Evolutionary conservation across 2,888 invertebrate species (phyloP).

Genomic region (Drosophila putrida): DNA sequence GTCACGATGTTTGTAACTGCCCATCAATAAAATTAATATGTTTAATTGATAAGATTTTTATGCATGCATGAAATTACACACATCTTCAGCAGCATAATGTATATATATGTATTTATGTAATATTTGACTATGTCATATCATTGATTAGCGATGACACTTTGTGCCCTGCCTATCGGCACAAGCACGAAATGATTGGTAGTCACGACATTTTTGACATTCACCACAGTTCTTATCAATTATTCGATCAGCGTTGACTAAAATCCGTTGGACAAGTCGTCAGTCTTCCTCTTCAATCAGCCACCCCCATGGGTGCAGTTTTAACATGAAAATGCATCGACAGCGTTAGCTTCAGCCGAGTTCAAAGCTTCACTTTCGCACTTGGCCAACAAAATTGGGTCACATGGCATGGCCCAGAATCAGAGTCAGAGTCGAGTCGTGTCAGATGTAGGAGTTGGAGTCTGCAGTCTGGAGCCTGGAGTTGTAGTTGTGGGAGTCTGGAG

Average conservation of each 20-base stretch:
- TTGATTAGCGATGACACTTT: background rate
- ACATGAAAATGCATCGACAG: slow-evolving; percentile 16
- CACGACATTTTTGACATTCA: background rate
- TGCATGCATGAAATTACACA: background rate
- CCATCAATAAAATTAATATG: slow-evolving; percentile 4
- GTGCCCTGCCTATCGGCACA: background rate
- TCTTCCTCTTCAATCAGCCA: background rate
- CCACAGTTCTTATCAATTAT: slow-evolving; percentile 1
- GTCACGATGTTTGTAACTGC: background rate
- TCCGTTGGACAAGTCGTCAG: background rate
- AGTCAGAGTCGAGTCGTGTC: slow-evolving; percentile 36
- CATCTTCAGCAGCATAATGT: too few relatives aligned
- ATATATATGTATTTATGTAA: background rate
- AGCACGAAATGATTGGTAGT: background rate
- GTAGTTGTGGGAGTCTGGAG: slow-evolving; percentile 16
- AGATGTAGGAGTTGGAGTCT: slow-evolving; percentile 21
- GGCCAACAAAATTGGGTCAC: slow-evolving; percentile 67
- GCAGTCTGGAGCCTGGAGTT: slow-evolving; percentile 26
- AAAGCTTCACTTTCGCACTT: slow-evolving; percentile 69
- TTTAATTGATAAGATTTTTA: slow-evolving; percentile 24
- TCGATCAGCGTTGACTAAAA: background rate
- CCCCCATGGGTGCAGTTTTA: background rate
- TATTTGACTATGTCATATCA: slow-evolving; percentile 1
- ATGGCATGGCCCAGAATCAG: slow-evolving; percentile 58
- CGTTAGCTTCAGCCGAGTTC: slow-evolving; percentile 11